Base-by-base conservation (phyloP, 2,113 vertebrate genomes). In the Capreolus pygargus region DNA sequence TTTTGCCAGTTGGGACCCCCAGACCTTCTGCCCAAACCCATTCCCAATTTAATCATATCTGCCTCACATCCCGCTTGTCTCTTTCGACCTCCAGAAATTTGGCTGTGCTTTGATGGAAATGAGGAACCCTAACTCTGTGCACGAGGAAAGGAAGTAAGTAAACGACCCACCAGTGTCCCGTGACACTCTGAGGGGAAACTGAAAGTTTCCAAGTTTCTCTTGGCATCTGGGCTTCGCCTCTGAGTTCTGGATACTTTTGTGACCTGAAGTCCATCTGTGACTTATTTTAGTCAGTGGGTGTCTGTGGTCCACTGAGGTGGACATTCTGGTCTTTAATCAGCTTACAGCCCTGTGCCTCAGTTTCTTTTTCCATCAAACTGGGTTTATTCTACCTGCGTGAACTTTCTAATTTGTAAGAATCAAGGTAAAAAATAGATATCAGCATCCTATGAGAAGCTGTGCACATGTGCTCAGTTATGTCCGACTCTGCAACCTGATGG, bases 71-170 rank as follows among this genome's bases (percentile, higher is more conserved):
- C 74, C 15, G 1, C 9, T 82, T 47, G 0, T 79, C 85, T 84
- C 30, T 94, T 89, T 33, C 25, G n/a, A 28, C 21, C 86, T 97
- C 13, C 54, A 99, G 99, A 99, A 99, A 99, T 99, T 99, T 60
- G 99, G 99, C 98, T 99, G 99, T 0, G 99, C 99, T 0, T 97
- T 99, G 93, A 99, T 99, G 99, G 99, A 99, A 97, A 99, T 99
- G 99, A 99, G 99, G 84, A 99, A 99, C 94, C 99, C 99, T 76
- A 99, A 99, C 91, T 99, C 99, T 78, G 98, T 99, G 98, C 98
- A 99, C 55, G 99, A 99, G 97, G 99, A 99, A 93, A 99, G 99
- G 97, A 99, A 99, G 99, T 99, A 98, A 99, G 99, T 99, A 86
- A 52, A 36, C 0, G 43, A 6, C 5, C 60, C 3, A 9, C 39